Evolutionary conservation across 2,888 invertebrate genomes (phyloP).

Genomic region (Kryphioiulus occultus): DNA sequence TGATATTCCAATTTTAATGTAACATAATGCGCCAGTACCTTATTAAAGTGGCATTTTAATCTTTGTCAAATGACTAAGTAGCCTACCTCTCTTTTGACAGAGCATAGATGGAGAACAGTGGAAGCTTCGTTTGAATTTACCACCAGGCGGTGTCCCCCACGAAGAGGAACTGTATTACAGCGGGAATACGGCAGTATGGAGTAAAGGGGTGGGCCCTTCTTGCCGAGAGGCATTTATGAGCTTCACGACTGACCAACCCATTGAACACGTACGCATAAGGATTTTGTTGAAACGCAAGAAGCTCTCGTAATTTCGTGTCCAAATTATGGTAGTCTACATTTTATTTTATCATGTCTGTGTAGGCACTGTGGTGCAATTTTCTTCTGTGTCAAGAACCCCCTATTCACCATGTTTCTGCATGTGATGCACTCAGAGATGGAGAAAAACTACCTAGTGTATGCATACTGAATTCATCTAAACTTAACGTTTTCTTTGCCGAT

Average conservation of each 20-base stretch:
- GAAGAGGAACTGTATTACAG: constrained; percentile 90
- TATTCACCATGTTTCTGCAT: background rate
- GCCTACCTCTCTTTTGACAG: background rate
- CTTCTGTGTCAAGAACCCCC: background rate
- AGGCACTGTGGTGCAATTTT: constrained; percentile 53
- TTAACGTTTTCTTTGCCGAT: constrained; percentile 78
- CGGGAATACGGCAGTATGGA: constrained; percentile 85
- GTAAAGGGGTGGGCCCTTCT: constrained; percentile 61
- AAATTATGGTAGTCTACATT: background rate
- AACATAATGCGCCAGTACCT: too few relatives aligned
- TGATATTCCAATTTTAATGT: too few relatives aligned
- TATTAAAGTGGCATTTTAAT: background rate
- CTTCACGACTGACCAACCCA: constrained; percentile 82
- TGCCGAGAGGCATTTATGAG: constrained; percentile 67
- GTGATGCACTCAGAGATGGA: constrained; percentile 54
- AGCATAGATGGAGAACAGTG: constrained; percentile 39
- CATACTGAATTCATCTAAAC: constrained; percentile 76
- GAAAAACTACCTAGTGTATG: constrained; percentile 73
- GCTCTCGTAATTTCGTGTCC: background rate
- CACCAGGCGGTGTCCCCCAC: constrained; percentile 54
- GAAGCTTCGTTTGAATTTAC: constrained; percentile 42
- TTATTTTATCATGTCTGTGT: background rate
- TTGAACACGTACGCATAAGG: constrained; percentile 72
- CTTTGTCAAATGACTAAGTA: background rate
- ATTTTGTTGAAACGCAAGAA: constrained; percentile 59